These are phyloP conservation scores for Coreius guichenoti DNA, from an alignment of 2,797 vertebrate genomes.

Conservation along the genomic window DNA sequence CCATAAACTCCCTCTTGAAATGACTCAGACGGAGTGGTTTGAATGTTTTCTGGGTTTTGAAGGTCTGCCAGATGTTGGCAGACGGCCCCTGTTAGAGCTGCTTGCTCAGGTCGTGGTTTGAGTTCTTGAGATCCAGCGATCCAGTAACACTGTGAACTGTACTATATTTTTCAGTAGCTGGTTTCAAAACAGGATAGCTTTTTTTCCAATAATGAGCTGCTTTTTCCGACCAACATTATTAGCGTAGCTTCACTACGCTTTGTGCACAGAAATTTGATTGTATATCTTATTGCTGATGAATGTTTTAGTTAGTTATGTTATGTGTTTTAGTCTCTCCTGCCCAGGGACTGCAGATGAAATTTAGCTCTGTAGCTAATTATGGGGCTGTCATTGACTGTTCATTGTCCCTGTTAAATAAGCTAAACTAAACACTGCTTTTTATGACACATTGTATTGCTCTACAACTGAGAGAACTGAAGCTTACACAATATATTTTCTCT, in stretches of 20 bases:
- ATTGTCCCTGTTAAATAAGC: too few relatives aligned
- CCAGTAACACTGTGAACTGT: neutral
- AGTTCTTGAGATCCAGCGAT: neutral
- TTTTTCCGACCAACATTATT: neutral
- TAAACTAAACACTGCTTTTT: neutral
- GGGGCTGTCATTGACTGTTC: too few relatives aligned
- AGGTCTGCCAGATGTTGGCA: neutral
- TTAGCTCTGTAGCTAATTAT: too few relatives aligned
- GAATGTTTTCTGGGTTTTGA: neutral
- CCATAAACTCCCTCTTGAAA: conserved; percentile 23
- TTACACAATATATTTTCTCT: neutral
- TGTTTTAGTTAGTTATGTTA: too few relatives aligned
- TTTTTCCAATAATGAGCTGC: neutral
- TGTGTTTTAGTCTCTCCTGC: too few relatives aligned
- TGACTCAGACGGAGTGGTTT: neutral
- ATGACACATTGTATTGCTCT: neutral
- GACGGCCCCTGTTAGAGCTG: neutral
- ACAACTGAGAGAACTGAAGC: neutral
- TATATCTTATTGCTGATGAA: too few relatives aligned
- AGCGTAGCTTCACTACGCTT: neutral
- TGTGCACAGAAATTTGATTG: too few relatives aligned
- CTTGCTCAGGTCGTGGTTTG: neutral
- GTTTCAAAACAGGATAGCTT: neutral
- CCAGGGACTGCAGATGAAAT: too few relatives aligned
- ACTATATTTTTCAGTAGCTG: neutral